phyloP scores from a whole-genome alignment of 2,797 vertebrate species.

The Protonibea diacanthus region DNA sequence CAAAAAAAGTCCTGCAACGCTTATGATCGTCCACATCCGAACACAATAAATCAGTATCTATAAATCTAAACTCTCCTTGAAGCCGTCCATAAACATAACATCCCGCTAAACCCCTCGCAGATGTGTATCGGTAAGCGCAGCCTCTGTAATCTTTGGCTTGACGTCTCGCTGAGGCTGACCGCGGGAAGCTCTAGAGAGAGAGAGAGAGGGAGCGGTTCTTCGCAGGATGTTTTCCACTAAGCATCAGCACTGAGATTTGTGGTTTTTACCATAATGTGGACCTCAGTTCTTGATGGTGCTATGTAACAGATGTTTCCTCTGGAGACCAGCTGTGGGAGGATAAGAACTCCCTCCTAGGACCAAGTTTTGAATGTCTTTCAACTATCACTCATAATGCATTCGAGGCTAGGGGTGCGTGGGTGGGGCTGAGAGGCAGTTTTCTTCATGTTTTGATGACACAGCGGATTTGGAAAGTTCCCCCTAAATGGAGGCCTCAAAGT shows the following conservation, averaged over 20 bases:
- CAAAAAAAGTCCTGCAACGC: not conserved
- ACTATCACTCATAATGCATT: conserved; percentile 44
- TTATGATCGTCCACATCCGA: not conserved
- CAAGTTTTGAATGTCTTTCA: conserved; percentile 54
- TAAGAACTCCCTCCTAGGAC: conserved; percentile 45
- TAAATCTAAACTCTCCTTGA: conserved; percentile 24
- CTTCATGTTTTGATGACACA: conserved; percentile 67
- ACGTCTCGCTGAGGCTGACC: conserved; percentile 50
- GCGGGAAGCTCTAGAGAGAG: conserved; percentile 17
- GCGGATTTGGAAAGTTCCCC: conserved; percentile 62
- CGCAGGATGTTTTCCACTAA: conserved; percentile 58
- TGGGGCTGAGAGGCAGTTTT: conserved; percentile 40
- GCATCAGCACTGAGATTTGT: conserved; percentile 52
- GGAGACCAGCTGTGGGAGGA: conserved; percentile 66
- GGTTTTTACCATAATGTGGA: conserved; percentile 60
- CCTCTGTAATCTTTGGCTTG: conserved; percentile 32
- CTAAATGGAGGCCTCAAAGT: conserved; percentile 66
- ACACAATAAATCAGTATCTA: conserved; percentile 43
- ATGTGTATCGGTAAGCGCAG: conserved; percentile 40
- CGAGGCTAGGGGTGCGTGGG: conserved; percentile 22
- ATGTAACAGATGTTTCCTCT: conserved; percentile 73
- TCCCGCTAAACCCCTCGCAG: conserved; percentile 53
- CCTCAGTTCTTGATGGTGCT: conserved; percentile 19
- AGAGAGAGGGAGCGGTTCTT: conserved; percentile 28
- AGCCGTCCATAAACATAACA: conserved; percentile 24